A percentile compares a stretch with the other conserved stretches of the same genome.
Evolutionary conservation across 2,113 vertebrate species (phyloP).

Genomic region (Theristicus caerulescens): DNA sequence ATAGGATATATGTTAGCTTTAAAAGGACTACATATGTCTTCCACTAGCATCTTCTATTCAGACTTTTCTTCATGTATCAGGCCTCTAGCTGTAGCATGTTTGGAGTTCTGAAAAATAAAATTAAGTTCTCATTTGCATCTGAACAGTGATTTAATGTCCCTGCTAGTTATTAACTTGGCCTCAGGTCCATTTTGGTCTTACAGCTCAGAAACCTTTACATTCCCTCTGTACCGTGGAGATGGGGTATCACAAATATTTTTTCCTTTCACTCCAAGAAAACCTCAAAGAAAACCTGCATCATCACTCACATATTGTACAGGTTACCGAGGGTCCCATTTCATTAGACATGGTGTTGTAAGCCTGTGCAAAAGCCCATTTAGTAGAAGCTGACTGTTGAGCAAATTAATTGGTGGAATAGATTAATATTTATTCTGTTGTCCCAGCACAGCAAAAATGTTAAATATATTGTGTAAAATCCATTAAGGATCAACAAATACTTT

Average conservation of each 20-base stretch:
- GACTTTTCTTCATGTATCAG: neutral
- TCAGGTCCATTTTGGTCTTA: neutral
- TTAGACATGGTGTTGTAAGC: slow-evolving; percentile 30
- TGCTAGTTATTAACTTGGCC: neutral
- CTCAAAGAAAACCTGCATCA: neutral
- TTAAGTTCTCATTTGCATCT: neutral
- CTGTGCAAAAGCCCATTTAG: slow-evolving; percentile 49
- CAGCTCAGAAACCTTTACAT: neutral
- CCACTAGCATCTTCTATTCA: neutral
- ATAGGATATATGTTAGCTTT: neutral
- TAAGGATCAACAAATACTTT: slow-evolving; percentile 35
- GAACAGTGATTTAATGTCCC: neutral
- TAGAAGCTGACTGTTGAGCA: slow-evolving; percentile 52
- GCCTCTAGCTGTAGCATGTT: neutral
- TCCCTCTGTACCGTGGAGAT: neutral
- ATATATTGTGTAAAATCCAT: slow-evolving; percentile 38
- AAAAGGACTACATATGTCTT: neutral
- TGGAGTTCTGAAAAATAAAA: neutral
- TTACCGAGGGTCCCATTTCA: slow-evolving; percentile 30
- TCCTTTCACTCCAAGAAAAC: neutral
- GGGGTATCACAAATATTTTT: neutral
- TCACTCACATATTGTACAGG: neutral
- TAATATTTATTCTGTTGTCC: slow-evolving; percentile 65
- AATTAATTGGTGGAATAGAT: slow-evolving; percentile 64
- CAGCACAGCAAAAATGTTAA: slow-evolving; percentile 48